phyloP scores from a whole-genome alignment of 1,140 invertebrate genomes.

The Colletes latitarsis region DNA sequence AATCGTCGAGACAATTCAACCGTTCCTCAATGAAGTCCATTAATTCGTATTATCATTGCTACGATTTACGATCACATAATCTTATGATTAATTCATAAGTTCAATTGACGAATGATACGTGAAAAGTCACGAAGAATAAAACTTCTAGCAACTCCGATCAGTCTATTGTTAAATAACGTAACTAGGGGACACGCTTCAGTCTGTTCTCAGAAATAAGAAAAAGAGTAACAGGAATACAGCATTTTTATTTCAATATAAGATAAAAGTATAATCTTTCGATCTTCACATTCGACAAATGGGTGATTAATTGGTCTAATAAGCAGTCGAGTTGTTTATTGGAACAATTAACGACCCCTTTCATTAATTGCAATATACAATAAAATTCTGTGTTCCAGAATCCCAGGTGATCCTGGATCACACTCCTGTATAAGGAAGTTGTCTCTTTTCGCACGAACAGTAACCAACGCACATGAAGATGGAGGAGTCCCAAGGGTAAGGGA shows the following conservation, averaged over 20 bases:
- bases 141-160: neutral
- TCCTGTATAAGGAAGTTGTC: slow-evolving; percentile 3
- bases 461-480: slow-evolving; percentile 62
- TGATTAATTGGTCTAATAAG: too few species aligned
- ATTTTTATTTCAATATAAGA: neutral
- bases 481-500: slow-evolving; percentile 65
- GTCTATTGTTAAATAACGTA: too few species aligned
- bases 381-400: slow-evolving; percentile 52
- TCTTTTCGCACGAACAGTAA: slow-evolving; percentile 10
- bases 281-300: too few species aligned
- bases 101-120: neutral
- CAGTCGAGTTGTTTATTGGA: too few species aligned
- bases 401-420: slow-evolving; percentile 63
- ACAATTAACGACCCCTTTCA: too few species aligned
- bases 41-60: neutral
- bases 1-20: slow-evolving; percentile 15
- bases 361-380: too few species aligned
- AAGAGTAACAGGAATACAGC: neutral
- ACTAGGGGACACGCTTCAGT: too few species aligned
- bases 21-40: neutral
- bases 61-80: neutral
- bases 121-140: neutral
- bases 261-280: too few species aligned
- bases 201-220: too few species aligned
- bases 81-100: neutral